Evolutionary conservation across 2,888 invertebrate genomes (phyloP).

Genomic region (Macrostomum cliftonense): DNA sequence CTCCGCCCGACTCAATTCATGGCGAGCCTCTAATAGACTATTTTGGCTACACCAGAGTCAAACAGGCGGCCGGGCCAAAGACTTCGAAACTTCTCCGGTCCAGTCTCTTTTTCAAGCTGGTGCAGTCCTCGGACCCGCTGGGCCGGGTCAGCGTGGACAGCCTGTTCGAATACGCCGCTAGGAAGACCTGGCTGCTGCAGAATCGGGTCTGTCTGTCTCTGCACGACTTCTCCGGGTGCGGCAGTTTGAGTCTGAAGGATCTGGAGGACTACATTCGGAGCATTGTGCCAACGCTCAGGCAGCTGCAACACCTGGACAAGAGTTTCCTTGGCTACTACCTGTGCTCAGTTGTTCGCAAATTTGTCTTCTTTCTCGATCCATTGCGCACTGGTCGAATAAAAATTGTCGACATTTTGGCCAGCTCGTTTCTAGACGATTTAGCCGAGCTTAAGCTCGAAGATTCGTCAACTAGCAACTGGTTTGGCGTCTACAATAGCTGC

Average conservation of each 20-base stretch:
- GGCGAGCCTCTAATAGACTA: too few species aligned
- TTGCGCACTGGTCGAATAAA: constrained; percentile 65
- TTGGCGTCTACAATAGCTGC: constrained; percentile 46
- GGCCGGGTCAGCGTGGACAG: constrained; percentile 70
- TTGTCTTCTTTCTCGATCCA: constrained; percentile 83
- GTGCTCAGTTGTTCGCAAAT: constrained; percentile 81
- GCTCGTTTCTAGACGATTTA: constrained; percentile 73
- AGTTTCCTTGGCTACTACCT: constrained; percentile 78
- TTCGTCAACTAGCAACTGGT: constrained; percentile 39
- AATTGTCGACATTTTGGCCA: constrained; percentile 73
- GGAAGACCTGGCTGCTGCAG: constrained; percentile 85
- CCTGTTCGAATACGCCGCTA: constrained; percentile 76
- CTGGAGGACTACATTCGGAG: constrained; percentile 83
- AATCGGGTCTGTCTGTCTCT: constrained; percentile 75
- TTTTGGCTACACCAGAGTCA: too few species aligned
- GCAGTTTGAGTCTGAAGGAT: constrained; percentile 56
- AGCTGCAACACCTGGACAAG: constrained; percentile 34
- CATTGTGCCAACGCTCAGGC: constrained; percentile 70
- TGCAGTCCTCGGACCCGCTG: constrained; percentile 52
- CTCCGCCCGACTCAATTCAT: too few species aligned
- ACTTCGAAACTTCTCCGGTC: constrained; percentile 53
- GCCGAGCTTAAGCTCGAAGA: constrained; percentile 60
- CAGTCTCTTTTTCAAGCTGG: constrained; percentile 64
- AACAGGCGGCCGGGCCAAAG: too few species aligned
- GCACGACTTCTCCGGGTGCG: constrained; percentile 78